Evolutionary conservation across 2,888 invertebrate species (phyloP).

Genomic region (Campoplex capitator): DNA sequence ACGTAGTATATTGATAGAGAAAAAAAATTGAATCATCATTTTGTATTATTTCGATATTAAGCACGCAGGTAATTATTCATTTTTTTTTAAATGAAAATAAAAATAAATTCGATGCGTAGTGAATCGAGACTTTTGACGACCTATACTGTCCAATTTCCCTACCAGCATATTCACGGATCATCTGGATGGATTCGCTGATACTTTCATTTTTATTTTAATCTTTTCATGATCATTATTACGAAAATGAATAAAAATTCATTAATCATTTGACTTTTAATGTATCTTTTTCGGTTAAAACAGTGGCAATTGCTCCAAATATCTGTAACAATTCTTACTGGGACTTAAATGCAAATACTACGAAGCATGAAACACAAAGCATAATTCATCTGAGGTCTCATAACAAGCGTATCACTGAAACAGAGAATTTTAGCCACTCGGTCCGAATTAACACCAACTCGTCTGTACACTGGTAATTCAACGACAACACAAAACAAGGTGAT

Average conservation of each 20-base stretch:
- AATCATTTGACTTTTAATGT: too few relatives aligned
- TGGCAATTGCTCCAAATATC: too few relatives aligned
- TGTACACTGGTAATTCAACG: not conserved
- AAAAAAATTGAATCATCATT: not conserved
- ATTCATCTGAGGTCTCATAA: not conserved
- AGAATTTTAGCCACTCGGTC: not conserved
- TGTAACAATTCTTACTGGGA: too few relatives aligned
- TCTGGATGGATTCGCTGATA: not conserved
- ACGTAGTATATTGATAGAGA: not conserved
- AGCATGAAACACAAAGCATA: not conserved
- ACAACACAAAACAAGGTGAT: not conserved
- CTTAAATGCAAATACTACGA: too few relatives aligned
- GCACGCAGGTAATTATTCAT: not conserved
- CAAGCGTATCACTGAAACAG: not conserved
- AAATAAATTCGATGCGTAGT: conserved; percentile 13
- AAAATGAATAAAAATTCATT: too few relatives aligned
- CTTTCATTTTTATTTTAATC: too few relatives aligned
- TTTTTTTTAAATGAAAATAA: not conserved
- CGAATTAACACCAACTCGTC: not conserved
- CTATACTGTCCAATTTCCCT: not conserved
- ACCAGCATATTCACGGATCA: not conserved
- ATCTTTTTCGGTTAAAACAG: too few relatives aligned
- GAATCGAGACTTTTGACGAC: not conserved
- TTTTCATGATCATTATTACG: too few relatives aligned
- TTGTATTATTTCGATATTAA: not conserved